Evolutionary conservation across 2,888 invertebrate species (phyloP), one percentile per base, ranked within the genome.

Genomic region (Xanthia icteritia): DNA sequence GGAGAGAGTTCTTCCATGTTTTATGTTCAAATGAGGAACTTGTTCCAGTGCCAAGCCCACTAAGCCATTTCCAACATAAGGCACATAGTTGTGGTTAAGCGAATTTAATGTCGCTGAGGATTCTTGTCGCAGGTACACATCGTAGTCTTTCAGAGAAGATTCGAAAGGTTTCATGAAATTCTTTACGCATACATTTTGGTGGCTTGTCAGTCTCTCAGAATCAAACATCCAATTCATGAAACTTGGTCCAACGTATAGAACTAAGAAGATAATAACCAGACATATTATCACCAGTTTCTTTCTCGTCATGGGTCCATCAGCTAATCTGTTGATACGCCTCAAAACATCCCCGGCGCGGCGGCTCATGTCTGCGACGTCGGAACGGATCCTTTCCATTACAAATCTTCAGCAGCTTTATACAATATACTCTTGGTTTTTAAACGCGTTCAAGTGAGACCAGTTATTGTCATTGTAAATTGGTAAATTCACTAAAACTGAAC

Each of bases 61-160:
- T 79, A 97, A 95, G 1, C 98, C 98, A 94, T 98, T 98, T 20
- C 98, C 98, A 77, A 98, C 97, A 89, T 98, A 98, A 88, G 98
- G 98, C 92, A 98, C 97, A 89, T 97, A 98, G 84, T 97, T 96
- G 64, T 97, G 97, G 87, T 97, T 97, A 27, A 96, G 95, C 6
- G 96, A 94, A 31, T 93, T 92, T 58, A 96, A 88, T 9, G 96
- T 94, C 8, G 97, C 96, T 23, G 97, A 94, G 74, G 97, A 95
- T 89, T 98, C 97, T 60, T 94, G 92, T 80, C 97, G 95, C 82
- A 98, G 94, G 90, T 98, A 97, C 15, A 97, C 97, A 91, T 98
- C 98, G 90, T 97, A 97, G 81, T 97, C 97, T n/a, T 94, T 93
- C 48, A 97, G 94, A 89, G 97, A 97, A 11, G 96, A 93, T 85